phyloP scores from a whole-genome alignment of 2,113 vertebrate species.

The Rhizomys pruinosus region DNA sequence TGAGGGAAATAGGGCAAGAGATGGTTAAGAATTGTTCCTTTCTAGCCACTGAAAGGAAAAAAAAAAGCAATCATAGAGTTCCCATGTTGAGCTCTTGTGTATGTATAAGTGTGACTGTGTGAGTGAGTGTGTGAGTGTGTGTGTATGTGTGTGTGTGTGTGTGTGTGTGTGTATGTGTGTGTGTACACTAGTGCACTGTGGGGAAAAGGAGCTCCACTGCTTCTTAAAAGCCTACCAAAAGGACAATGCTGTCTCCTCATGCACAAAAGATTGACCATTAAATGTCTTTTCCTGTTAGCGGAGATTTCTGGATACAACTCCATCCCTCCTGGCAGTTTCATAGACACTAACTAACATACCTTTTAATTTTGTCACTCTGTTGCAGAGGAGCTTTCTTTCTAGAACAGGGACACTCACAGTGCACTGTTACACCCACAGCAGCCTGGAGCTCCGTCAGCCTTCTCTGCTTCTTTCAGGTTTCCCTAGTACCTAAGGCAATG shows the following conservation, averaged over 20 bases:
- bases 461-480: no score
- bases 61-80: neutral
- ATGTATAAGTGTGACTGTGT: neutral
- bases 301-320: conserved; percentile 49
- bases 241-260: conserved; percentile 26
- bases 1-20: conserved; percentile 35
- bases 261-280: neutral
- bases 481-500: no score
- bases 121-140: no score
- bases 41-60: conserved; percentile 54
- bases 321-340: conserved; percentile 18
- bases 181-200: no score
- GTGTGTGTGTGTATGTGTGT: no score
- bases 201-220: conserved; percentile 40
- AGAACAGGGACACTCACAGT: no score
- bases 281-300: conserved; percentile 54
- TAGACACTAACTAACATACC: no score
- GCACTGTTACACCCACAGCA: no score
- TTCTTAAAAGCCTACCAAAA: conserved; percentile 59
- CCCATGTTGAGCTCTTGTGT: neutral
- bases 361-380: no score
- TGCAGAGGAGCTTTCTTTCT: no score
- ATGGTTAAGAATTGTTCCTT: conserved; percentile 45
- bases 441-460: no score
- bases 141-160: no score